Conservation (phyloP, 2,888 invertebrate genomes). For the Agonopterix heracliana region DNA sequence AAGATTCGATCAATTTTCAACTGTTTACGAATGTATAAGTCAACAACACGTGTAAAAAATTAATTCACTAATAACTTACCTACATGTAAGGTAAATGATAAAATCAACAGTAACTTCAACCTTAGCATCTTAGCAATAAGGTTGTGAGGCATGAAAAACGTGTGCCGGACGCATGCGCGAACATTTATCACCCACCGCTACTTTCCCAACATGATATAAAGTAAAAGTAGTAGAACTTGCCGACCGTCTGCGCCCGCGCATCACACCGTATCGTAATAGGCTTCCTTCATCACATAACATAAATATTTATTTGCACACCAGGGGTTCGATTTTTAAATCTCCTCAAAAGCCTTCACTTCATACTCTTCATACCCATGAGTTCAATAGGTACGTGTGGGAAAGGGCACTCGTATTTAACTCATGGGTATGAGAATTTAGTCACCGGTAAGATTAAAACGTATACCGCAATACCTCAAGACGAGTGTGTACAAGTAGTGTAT, state of each 20-base stretch:
- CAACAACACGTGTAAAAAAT: neutral
- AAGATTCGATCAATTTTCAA: neutral
- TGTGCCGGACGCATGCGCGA: conserved; percentile 13
- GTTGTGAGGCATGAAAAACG: conserved; percentile 6
- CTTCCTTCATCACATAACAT: too few relatives aligned
- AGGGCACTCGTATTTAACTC: too few relatives aligned
- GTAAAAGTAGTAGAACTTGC: conserved; percentile 34
- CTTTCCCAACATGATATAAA: conserved; percentile 31
- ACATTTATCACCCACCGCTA: conserved; percentile 29
- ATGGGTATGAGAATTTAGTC: too few relatives aligned
- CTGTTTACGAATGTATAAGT: neutral
- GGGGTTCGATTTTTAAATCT: too few relatives aligned
- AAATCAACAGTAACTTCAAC: neutral
- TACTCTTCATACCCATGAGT: too few relatives aligned
- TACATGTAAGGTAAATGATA: neutral
- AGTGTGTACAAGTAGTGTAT: too few relatives aligned
- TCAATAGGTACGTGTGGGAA: too few relatives aligned
- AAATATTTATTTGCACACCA: too few relatives aligned
- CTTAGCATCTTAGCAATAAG: neutral
- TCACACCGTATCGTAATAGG: conserved; percentile 20
- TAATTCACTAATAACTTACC: neutral
- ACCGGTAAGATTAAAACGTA: too few relatives aligned
- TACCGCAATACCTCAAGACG: too few relatives aligned
- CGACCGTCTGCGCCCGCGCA: conserved; percentile 9
- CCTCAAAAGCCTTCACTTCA: too few relatives aligned